These are phyloP conservation scores for Platygyra sinensis DNA, from an alignment of 64 coral and sea anemone species.

Conservation along the genomic window DNA sequence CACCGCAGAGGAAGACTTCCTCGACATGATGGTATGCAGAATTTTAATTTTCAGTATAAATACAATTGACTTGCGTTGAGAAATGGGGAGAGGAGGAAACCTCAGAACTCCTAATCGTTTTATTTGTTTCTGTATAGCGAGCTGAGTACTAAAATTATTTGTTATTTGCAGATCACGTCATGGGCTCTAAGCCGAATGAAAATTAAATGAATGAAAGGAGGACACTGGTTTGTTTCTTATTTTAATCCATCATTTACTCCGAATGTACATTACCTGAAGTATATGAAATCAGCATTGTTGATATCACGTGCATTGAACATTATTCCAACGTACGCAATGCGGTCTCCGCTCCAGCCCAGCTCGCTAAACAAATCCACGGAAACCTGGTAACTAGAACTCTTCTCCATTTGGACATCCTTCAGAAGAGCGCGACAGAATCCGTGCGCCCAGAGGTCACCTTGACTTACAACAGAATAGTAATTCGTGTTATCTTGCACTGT, in stretches of 20 bases:
- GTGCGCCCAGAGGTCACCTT: background rate
- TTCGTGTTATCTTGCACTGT: background rate
- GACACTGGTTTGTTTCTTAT: too few relatives aligned
- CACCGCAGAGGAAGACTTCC: too few relatives aligned
- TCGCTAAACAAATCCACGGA: conserved; percentile 33
- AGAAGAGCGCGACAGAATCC: conserved; percentile 25
- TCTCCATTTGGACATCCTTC: background rate
- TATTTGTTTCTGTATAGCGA: too few relatives aligned
- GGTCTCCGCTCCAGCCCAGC: conserved; percentile 22
- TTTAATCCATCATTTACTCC: background rate
- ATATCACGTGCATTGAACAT: conserved; percentile 47
- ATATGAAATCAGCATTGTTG: conserved; percentile 40
- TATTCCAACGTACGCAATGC: conserved; percentile 16
- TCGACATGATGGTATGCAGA: too few relatives aligned
- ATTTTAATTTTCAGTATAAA: too few relatives aligned
- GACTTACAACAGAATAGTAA: conserved; percentile 12
- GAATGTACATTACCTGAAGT: background rate
- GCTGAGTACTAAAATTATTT: too few relatives aligned
- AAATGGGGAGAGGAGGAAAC: too few relatives aligned
- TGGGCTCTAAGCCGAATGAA: too few relatives aligned
- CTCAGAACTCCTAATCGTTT: too few relatives aligned
- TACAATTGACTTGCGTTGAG: too few relatives aligned
- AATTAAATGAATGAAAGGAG: too few relatives aligned
- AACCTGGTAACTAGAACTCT: conserved; percentile 12
- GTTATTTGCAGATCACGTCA: too few relatives aligned